A percentile compares a stretch with the other conserved stretches of the same genome.
Conservation (phyloP, 2,797 vertebrate species). For the Mus caroli region DNA sequence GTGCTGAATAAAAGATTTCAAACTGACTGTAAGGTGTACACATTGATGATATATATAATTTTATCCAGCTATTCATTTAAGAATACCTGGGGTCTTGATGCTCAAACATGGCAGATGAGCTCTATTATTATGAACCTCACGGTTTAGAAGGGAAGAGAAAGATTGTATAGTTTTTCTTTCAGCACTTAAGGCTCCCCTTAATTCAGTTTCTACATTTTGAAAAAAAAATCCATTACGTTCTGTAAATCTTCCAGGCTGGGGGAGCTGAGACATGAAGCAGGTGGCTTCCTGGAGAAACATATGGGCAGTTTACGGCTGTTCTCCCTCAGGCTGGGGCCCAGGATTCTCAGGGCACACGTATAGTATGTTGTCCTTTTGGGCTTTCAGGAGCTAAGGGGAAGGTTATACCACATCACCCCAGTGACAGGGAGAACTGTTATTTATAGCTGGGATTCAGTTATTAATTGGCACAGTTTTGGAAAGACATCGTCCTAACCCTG, state of each 20-base stretch:
- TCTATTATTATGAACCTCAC: background rate
- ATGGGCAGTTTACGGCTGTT: conserved; percentile 42
- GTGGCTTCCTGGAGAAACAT: conserved; percentile 57
- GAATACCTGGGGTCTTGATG: background rate
- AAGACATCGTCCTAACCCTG: background rate
- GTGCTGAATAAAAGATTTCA: background rate
- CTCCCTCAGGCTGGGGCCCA: background rate
- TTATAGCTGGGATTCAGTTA: background rate
- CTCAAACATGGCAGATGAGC: background rate
- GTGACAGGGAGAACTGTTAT: background rate
- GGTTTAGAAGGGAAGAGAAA: background rate
- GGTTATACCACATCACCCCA: background rate
- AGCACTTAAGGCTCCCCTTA: background rate
- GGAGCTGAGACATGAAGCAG: conserved; percentile 59
- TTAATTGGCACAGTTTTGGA: background rate
- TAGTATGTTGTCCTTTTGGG: background rate
- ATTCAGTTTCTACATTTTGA: background rate
- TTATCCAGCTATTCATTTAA: background rate
- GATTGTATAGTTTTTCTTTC: background rate
- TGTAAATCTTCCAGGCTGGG: conserved; percentile 28
- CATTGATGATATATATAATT: background rate
- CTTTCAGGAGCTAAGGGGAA: background rate
- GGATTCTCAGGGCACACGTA: background rate
- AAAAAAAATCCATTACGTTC: conserved; percentile 14
- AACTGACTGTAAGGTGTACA: background rate